Base-by-base conservation (phyloP, 2,797 vertebrate genomes). In the Pseudochromis fuscus region DNA sequence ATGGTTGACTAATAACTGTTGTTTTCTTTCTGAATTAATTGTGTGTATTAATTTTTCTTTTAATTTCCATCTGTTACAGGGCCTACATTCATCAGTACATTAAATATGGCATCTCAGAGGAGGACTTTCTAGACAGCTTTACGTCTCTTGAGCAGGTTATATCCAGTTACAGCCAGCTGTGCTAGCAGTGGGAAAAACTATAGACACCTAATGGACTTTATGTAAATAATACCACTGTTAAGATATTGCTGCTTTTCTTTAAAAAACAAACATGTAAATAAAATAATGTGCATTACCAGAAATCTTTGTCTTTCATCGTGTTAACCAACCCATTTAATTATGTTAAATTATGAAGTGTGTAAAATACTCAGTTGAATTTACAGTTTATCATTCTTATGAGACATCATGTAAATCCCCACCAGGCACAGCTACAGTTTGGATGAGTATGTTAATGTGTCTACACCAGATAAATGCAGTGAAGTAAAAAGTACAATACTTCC, bases 21-120 rank as follows among this genome's bases (percentile, higher is more conserved):
- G 8, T 19, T 38, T 45, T 25, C 2, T 16, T 23, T 35, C 11
- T 28, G 15, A 4, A 27, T 28, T 40, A 2, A 45, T 24, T 13
- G 8, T 40, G 3, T 38, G 11, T 6, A 3, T 10, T 56, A 2
- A 37, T 18, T 56, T 27, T 25, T 1, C 10, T 10, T 56, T 25
- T 49, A 0, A 1, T 62, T 66, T 23, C 25, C 18, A 21, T 64
- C 19, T 27, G 30, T 73, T 61, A 3, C 91, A 99, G 98, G 81
- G 98, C 98, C 25, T 99, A 98, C 15, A 67, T 97, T 84, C 96
- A 99, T 89, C 98, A 97, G 72, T 99, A 99, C 61, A 92, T 91
- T 13, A 97, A 95, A 76, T 97, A 94, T 83, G 96, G 97, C 62
- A 95, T 99, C 27, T 94, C 96, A 30, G 97, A 99, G 81, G 98